phyloP scores from a whole-genome alignment of 2,113 vertebrate genomes.

The Cervus canadensis region DNA sequence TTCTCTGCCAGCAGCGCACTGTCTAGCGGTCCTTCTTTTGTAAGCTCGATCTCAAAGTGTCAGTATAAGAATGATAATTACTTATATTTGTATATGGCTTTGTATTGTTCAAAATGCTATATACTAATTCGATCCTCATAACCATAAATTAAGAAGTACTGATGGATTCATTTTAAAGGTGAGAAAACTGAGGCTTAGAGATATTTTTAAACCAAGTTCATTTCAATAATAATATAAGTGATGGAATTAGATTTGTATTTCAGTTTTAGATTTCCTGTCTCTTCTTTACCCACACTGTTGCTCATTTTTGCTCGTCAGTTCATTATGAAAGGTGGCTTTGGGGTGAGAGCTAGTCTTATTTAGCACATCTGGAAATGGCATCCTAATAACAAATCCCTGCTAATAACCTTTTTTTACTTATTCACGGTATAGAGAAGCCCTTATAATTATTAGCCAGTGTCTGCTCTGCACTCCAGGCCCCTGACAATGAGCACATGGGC shows the following conservation, averaged over 20 bases:
- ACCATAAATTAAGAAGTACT: neutral
- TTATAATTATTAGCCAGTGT: constrained; percentile 47
- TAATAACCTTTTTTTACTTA: constrained; percentile 37
- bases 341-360: constrained; percentile 16
- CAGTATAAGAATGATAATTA: neutral
- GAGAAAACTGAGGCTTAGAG: neutral
- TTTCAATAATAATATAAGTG: neutral
- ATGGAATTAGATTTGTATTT: neutral
- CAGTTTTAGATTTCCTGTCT: neutral
- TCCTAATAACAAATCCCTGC: neutral
- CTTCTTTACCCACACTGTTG: neutral
- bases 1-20: neutral
- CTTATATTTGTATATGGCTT: neutral
- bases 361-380: constrained; percentile 39
- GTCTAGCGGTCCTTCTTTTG: neutral
- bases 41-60: neutral
- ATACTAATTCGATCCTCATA: neutral
- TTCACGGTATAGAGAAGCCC: neutral
- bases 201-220: neutral
- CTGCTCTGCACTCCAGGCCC: neutral
- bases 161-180: neutral
- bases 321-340: neutral
- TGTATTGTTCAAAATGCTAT: neutral
- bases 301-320: neutral
- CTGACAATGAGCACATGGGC: neutral